Evolutionary conservation across 1,140 invertebrate genomes (phyloP), one percentile per base, ranked within the genome.

Genomic region (Tetramorium parvispinum): DNA sequence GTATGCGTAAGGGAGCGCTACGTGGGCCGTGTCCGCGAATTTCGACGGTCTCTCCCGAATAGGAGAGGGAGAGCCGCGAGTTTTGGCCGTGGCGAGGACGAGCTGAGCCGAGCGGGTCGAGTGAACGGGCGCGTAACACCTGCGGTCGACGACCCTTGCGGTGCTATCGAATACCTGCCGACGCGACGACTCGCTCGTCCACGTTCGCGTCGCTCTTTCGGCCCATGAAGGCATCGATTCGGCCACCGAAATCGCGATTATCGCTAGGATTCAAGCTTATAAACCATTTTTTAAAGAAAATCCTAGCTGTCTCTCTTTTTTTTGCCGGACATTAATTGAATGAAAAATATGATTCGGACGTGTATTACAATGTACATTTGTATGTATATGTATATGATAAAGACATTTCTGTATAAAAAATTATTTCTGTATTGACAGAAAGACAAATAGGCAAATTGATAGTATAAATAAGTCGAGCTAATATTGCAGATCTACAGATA

Each of bases 121-220:
- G 37, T 77, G 75, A 87, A 81, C 86, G 78, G 86, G 76, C 85
- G 89, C 81, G 86, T 91, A 93, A 93, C 94, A 95, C 94, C 94
- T 95, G 94, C 94, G 94, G 94, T 95, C 94, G 92, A 94, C 91
- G 94, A 95, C 93, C 94, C 92, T 93, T 88, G 91, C 90, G 91
- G 88, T 91, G 92, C 93, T 93, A 94, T 93, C 94, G 93, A 95
- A 93, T 94, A 93, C 93, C 93, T 94, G 91, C 88, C 90, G 90
- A 91, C 92, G 90, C 92, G 89, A 92, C 92, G 88, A 85, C 85
- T 78, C 81, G 87, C 81, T 88, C 89, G 83, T 91, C 81, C 87
- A 85, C 66, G 61, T 86, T 83, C 86, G 79, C 81, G 65, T 83
- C 61, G 61, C 86, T 91, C 86, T 87, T 91, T 89, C 81, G 89